Percentiles rank a stretch among this genome's conserved stretches.
phyloP scores from a whole-genome alignment of 2,888 invertebrate species.

The Rhyacophila evoluta region DNA sequence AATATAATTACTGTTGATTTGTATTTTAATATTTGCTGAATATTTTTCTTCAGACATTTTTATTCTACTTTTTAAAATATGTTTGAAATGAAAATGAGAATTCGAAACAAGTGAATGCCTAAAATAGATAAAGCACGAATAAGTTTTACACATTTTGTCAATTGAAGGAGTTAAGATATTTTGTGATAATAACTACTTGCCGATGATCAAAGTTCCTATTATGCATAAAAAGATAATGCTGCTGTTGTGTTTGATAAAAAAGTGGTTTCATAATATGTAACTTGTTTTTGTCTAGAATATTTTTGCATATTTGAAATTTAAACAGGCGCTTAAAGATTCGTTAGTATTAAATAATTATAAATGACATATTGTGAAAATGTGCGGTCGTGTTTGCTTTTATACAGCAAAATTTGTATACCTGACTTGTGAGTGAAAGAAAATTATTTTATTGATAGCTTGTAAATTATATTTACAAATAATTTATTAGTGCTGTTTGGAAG shows the following conservation, averaged over 20 bases:
- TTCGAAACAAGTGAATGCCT: no score
- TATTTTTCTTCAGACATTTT: no score
- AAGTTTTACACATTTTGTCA: no score
- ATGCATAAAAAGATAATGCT: neutral
- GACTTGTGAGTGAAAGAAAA: conserved; percentile 64
- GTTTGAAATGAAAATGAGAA: no score
- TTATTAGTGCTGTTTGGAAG: no score
- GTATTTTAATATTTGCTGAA: no score
- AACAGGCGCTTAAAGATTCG: neutral
- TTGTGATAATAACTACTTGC: neutral
- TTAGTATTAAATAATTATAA: neutral
- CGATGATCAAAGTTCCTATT: neutral
- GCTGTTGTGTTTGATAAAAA: neutral
- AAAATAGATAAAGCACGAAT: no score
- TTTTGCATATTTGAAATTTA: neutral
- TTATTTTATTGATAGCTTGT: neutral
- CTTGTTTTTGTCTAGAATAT: neutral
- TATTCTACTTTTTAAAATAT: no score
- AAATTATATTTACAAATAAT: neutral
- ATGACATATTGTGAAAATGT: conserved; percentile 53
- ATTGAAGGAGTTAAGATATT: no score
- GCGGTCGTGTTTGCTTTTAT: conserved; percentile 64
- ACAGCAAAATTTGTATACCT: conserved; percentile 66
- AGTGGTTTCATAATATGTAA: neutral
- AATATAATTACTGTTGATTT: no score